Percentiles rank a stretch among this genome's conserved stretches.
phyloP scores from a whole-genome alignment of 2,797 vertebrate species.

The Siniperca obscura region DNA sequence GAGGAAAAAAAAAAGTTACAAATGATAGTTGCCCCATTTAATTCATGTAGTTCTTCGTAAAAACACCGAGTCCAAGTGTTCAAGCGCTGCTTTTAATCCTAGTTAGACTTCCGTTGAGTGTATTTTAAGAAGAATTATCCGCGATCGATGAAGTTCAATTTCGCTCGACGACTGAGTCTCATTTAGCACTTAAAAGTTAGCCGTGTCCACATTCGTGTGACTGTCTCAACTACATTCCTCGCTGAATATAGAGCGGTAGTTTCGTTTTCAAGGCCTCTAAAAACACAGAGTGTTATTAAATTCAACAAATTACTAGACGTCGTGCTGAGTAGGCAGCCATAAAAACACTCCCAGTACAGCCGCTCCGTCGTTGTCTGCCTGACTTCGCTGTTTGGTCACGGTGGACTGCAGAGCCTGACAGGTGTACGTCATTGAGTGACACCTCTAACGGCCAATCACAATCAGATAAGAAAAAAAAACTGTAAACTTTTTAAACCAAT shows the following conservation, averaged over 20 bases:
- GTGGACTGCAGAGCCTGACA: constrained; percentile 62
- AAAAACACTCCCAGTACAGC: constrained; percentile 47
- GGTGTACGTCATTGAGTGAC: constrained; percentile 66
- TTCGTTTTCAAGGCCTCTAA: constrained; percentile 16
- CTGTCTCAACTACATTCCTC: not conserved
- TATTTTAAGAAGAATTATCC: constrained; percentile 50
- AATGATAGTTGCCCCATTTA: not conserved
- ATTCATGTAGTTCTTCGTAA: not conserved
- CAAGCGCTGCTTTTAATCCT: constrained; percentile 21
- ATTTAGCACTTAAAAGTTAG: constrained; percentile 62
- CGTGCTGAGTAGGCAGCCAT: constrained; percentile 50
- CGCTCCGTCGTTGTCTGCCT: constrained; percentile 48
- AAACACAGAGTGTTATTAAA: not conserved
- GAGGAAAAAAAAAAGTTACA: constrained; percentile 42
- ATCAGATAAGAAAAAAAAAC: not conserved
- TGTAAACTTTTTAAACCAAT: constrained; percentile 78
- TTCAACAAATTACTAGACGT: constrained; percentile 12
- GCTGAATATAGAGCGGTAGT: not conserved
- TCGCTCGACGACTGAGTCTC: constrained; percentile 42
- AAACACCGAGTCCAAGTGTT: constrained; percentile 10
- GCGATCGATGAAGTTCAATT: constrained; percentile 70
- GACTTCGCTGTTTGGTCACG: constrained; percentile 26
- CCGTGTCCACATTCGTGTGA: constrained; percentile 2
- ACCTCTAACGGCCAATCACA: constrained; percentile 63
- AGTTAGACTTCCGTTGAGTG: constrained; percentile 44